A percentile compares a stretch with the other conserved stretches of the same genome.
These are phyloP conservation scores for Nibea albiflora DNA, from an alignment of 2,113 vertebrate genomes.

Conservation along the genomic window DNA sequence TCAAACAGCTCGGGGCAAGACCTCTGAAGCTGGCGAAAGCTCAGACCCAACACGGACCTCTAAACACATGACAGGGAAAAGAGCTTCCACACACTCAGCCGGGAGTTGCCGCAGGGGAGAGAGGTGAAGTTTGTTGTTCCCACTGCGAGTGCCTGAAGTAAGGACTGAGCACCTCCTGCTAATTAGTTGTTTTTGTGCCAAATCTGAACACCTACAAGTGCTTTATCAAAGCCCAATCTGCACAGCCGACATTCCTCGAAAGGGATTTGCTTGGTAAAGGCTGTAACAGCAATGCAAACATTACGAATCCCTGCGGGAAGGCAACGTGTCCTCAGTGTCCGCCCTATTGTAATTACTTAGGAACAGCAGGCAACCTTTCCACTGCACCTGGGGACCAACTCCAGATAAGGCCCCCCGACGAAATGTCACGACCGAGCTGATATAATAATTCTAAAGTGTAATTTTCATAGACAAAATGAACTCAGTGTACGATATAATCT, in stretches of 20 bases:
- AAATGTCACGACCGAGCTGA: constrained; percentile 33
- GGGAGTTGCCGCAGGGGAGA: constrained; percentile 36
- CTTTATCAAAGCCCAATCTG: constrained; percentile 55
- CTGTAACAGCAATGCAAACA: constrained; percentile 32
- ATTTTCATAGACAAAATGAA: constrained; percentile 3
- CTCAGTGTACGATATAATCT: background rate
- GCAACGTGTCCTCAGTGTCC: background rate
- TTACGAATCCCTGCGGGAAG: background rate
- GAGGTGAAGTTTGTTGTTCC: constrained; percentile 31
- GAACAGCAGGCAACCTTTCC: constrained; percentile 42
- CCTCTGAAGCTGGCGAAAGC: constrained; percentile 36
- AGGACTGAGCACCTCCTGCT: constrained; percentile 28
- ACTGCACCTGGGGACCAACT: background rate
- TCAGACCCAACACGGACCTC: constrained; percentile 39
- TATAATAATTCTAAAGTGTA: constrained; percentile 1
- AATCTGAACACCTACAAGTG: constrained; percentile 44
- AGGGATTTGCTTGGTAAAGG: constrained; percentile 20
- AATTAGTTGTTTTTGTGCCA: constrained; percentile 56
- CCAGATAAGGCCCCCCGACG: constrained; percentile 17
- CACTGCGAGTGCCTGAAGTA: constrained; percentile 41
- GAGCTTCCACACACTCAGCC: constrained; percentile 17
- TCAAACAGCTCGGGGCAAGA: constrained; percentile 32
- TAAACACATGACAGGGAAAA: constrained; percentile 45
- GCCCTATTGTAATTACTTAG: constrained; percentile 21
- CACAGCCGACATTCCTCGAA: constrained; percentile 16